Base-by-base conservation (phyloP, 2,113 vertebrate genomes). In the Colossoma macropomum region DNA sequence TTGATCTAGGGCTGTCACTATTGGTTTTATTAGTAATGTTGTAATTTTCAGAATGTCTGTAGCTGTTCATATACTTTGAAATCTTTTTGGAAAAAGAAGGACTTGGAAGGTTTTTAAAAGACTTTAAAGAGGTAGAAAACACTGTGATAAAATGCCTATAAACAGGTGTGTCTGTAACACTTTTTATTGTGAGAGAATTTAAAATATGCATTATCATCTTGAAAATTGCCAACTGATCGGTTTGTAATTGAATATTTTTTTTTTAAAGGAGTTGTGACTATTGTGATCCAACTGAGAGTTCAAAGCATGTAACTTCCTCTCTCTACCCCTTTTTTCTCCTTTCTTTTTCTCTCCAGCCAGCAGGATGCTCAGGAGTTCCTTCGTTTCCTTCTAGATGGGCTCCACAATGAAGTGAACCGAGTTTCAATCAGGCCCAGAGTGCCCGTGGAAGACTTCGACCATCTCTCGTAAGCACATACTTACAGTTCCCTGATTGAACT, bases 281-380 rank as follows among this genome's bases (percentile, higher is more conserved):
- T 10, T 16, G 3, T 17, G 19, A 28, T 73, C 41, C 56, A 48
- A 45, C 34, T 63, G 16, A 65, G 45, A 68, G 41, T 66, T 48
- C 62, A 66, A 52, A 34, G 41, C 17, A 27, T 79, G 30, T 0
- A 15, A 66, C 45, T 66, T 28, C 48, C 12, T 13, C 70, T 71
- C 34, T 75, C 41, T 28, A 52, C 11, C 59, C 17, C 23, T 32
- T 17, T 27, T 52, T 19, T 50, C 2, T 23, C 17, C 19, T 77
- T 56, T 38, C 38, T 80, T 28, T 41, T 17, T 83, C 19, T 73
- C 63, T 77, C 5, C 84, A 99, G 98, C 92, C 98, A 99, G 90
- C 98, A 99, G 91, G 98, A 99, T 10, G 97, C 98, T 1, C 98
- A 99, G 92, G 98, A 99, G 74, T 99, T 99, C 75, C 93, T 99